These are phyloP conservation scores for Limnephilus rhombicus DNA, from an alignment of 2,888 invertebrate genomes.

Conservation along the genomic window DNA sequence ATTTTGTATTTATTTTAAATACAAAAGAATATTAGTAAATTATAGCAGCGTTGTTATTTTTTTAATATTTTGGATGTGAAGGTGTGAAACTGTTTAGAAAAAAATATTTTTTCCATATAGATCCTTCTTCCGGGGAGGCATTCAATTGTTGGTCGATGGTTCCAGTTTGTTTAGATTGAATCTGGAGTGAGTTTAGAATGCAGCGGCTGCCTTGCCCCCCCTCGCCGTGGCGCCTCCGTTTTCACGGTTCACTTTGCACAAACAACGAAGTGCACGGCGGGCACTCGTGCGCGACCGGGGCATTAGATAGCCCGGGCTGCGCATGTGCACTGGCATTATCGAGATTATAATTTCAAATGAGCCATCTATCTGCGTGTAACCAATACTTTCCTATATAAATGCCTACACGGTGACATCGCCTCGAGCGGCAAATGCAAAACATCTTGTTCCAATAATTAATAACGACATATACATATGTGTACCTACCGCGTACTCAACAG, in stretches of 20 bases:
- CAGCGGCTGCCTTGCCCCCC: neutral
- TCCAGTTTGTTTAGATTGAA: neutral
- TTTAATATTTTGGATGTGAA: no score
- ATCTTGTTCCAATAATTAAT: neutral
- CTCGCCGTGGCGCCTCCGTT: slow-evolving; percentile 9
- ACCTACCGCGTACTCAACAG: neutral
- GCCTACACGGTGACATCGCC: neutral
- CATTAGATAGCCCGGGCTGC: neutral
- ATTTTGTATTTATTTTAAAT: no score
- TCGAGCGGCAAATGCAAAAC: neutral
- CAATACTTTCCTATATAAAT: neutral
- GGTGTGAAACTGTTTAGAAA: no score
- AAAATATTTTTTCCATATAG: no score
- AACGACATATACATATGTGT: no score
- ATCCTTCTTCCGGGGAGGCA: no score
- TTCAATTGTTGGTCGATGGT: neutral
- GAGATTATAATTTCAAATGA: neutral
- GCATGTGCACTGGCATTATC: slow-evolving; percentile 6
- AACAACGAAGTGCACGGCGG: neutral
- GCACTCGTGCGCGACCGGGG: slow-evolving; percentile 15
- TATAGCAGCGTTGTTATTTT: no score
- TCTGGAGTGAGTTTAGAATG: neutral
- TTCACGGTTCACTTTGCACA: slow-evolving; percentile 16
- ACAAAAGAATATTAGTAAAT: no score
- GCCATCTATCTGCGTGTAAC: neutral